phyloP scores from a whole-genome alignment of 2,797 vertebrate species.

The Nyctibius grandis region DNA sequence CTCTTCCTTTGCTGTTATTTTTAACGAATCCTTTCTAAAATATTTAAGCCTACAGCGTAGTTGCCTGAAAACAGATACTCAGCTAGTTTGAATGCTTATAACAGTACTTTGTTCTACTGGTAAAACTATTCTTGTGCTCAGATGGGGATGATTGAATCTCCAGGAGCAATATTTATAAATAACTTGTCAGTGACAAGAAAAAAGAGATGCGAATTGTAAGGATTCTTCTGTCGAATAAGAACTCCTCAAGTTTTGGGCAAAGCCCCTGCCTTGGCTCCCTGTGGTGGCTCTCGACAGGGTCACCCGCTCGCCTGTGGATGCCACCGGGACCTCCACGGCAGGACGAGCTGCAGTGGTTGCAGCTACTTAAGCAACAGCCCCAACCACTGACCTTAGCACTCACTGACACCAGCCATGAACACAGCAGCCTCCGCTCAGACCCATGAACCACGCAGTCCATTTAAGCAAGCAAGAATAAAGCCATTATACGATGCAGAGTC shows the following conservation, averaged over 20 bases:
- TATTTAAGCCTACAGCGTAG: conserved; percentile 48
- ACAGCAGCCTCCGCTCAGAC: neutral
- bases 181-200: neutral
- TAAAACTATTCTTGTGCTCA: neutral
- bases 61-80: conserved; percentile 53
- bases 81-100: conserved; percentile 13
- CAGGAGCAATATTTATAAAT: conserved; percentile 38
- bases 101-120: conserved; percentile 18
- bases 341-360: neutral
- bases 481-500: neutral
- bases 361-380: neutral
- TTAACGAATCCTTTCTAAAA: conserved; percentile 56
- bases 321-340: rapidly evolving
- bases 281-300: neutral
- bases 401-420: neutral
- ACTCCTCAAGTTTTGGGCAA: neutral
- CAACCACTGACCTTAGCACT: neutral
- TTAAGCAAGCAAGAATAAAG: neutral
- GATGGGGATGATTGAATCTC: neutral
- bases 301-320: rapidly evolving
- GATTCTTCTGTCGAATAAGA: neutral
- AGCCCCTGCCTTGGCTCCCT: neutral
- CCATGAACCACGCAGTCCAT: rapidly evolving
- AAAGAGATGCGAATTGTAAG: neutral
- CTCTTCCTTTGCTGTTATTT: conserved; percentile 58